These are phyloP conservation scores for Scolopax mira DNA, from an alignment of 2,113 vertebrate species.

Conservation along the genomic window DNA sequence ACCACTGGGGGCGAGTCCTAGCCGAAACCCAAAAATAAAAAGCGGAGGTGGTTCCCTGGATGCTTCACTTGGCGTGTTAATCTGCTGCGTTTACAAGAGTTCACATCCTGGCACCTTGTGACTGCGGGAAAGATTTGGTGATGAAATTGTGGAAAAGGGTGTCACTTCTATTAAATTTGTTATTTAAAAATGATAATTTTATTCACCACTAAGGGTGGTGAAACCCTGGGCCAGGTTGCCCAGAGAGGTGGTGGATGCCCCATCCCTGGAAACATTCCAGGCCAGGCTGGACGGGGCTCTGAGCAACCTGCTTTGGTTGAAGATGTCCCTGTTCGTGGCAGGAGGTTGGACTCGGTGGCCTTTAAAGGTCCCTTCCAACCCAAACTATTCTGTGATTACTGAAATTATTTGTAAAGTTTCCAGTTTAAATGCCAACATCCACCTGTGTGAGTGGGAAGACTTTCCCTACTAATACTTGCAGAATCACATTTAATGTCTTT, in stretches of 20 bases:
- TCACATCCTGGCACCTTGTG: accelerated
- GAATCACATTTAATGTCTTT: background rate
- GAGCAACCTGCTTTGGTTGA: background rate
- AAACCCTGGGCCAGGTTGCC: background rate
- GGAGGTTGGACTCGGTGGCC: background rate
- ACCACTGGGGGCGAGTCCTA: background rate
- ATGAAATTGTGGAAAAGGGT: background rate
- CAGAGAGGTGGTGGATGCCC: background rate
- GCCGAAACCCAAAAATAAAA: background rate
- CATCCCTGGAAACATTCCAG: background rate
- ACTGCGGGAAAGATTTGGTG: background rate
- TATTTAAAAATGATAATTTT: background rate
- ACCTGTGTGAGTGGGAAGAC: background rate
- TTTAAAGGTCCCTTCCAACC: background rate
- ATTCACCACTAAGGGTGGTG: background rate
- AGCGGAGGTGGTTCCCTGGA: background rate
- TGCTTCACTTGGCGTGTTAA: background rate
- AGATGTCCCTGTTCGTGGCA: background rate
- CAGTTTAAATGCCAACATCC: background rate
- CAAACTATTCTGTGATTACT: background rate
- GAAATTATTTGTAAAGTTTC: background rate
- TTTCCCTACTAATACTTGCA: background rate
- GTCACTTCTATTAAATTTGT: background rate
- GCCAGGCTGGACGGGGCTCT: background rate
- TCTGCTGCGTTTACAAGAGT: background rate